These are phyloP conservation scores for Atta texana DNA, from an alignment of 1,140 invertebrate species.

Conservation along the genomic window DNA sequence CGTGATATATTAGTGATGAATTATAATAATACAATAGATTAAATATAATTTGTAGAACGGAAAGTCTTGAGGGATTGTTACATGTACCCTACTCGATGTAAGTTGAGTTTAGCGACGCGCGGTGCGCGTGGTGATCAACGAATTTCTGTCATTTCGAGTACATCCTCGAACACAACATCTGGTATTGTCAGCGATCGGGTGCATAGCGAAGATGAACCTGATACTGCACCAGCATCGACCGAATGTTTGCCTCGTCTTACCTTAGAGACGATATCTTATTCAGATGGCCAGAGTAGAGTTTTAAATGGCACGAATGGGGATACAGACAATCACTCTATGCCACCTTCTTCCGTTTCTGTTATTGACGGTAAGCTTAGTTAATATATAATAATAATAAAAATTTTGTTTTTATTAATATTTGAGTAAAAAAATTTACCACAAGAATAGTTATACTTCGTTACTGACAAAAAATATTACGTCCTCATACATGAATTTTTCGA, in stretches of 20 bases:
- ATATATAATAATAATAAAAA: constrained; percentile 13
- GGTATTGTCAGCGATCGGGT: constrained; percentile 97
- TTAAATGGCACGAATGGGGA: constrained; percentile 68
- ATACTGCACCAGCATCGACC: constrained; percentile 88
- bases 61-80: constrained; percentile 88
- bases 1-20: neutral
- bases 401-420: neutral
- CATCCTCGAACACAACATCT: constrained; percentile 97
- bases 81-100: constrained; percentile 88
- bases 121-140: constrained; percentile 92
- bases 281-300: constrained; percentile 63
- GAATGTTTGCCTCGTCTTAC: constrained; percentile 82
- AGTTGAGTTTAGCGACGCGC: constrained; percentile 87
- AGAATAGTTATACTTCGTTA: too few species aligned
- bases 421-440: neutral
- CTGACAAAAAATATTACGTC: too few species aligned
- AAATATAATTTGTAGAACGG: constrained; percentile 79
- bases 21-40: constrained; percentile 30
- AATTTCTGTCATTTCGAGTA: constrained; percentile 96
- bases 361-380: constrained; percentile 76
- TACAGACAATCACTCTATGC: constrained; percentile 73
- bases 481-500: too few species aligned
- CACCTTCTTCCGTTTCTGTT: constrained; percentile 78
- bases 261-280: constrained; percentile 73
- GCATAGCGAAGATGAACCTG: constrained; percentile 96